phyloP scores from a whole-genome alignment of 2,888 invertebrate species.

The Eristalis intricaria region DNA sequence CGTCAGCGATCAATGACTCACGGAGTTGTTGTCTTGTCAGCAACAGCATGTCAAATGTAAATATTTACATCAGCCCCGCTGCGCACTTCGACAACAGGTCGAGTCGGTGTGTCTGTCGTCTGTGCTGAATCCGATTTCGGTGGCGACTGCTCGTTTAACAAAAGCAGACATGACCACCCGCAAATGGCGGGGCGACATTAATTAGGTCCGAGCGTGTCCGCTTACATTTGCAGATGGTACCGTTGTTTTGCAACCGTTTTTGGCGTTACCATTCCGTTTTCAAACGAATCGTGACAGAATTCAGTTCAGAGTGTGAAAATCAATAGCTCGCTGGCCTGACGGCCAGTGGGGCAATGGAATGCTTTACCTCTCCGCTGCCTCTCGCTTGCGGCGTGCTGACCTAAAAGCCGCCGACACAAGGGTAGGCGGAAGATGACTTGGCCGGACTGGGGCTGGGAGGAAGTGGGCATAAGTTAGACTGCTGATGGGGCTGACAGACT shows the following conservation, averaged over 20 bases:
- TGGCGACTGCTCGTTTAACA: neutral
- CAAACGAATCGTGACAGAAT: slow-evolving; percentile 19
- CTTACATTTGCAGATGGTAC: slow-evolving; percentile 1
- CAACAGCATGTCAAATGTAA: slow-evolving; percentile 22
- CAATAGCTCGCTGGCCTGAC: neutral
- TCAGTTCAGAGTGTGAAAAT: slow-evolving; percentile 19
- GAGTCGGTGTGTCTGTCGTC: neutral
- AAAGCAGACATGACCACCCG: neutral
- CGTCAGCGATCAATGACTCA: slow-evolving; percentile 37
- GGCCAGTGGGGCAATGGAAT: neutral
- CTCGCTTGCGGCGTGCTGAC: neutral
- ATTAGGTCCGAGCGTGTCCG: neutral
- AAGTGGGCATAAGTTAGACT: neutral
- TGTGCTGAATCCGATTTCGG: neutral
- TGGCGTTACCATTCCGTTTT: slow-evolving; percentile 5
- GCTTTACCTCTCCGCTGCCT: neutral
- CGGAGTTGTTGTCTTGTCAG: neutral
- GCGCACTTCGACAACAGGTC: neutral
- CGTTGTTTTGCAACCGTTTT: slow-evolving; percentile 10
- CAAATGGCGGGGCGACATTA: neutral
- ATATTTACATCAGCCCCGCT: slow-evolving; percentile 25
- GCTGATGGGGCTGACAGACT: neutral
- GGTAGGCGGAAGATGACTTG: neutral
- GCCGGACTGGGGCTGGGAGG: neutral
- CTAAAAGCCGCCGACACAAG: neutral